phyloP scores from a whole-genome alignment of 2,888 invertebrate genomes.

The Diaprepes abbreviatus region DNA sequence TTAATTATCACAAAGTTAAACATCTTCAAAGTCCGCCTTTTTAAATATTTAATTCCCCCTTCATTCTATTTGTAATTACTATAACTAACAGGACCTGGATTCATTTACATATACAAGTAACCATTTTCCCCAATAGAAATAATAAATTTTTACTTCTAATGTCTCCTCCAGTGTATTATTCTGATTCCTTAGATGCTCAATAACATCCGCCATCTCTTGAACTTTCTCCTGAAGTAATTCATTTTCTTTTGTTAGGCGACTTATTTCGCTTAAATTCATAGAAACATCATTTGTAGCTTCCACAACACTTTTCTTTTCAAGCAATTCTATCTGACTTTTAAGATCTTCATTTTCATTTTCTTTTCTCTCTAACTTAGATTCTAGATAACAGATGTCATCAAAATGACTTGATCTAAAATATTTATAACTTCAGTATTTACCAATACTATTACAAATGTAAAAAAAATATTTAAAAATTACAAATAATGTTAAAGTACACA shows the following conservation, averaged over 20 bases:
- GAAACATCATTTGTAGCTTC: constrained; percentile 21
- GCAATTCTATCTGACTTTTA: constrained; percentile 36
- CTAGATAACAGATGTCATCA: constrained; percentile 48
- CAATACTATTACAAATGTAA: too few species aligned
- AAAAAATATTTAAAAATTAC: too few species aligned
- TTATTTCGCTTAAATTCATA: constrained; percentile 40
- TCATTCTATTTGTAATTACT: too few species aligned
- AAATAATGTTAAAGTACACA: too few species aligned
- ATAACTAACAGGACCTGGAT: too few species aligned
- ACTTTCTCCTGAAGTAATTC: constrained; percentile 39
- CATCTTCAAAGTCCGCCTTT: too few species aligned
- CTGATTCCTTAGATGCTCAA: constrained; percentile 45
- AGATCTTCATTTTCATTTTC: constrained; percentile 48
- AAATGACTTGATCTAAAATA: constrained; percentile 41
- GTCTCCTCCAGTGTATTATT: constrained; percentile 27
- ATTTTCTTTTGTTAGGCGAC: constrained; percentile 39
- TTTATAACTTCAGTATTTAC: too few species aligned
- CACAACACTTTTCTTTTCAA: constrained; percentile 32
- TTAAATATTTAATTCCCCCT: too few species aligned
- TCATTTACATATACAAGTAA: too few species aligned
- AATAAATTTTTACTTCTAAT: constrained; percentile 27
- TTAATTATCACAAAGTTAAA: too few species aligned
- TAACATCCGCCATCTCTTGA: constrained; percentile 45
- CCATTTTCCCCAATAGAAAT: too few species aligned
- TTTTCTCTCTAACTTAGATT: constrained; percentile 47